A percentile compares a stretch with the other conserved stretches of the same genome.
phyloP scores from a whole-genome alignment of 2,888 invertebrate species.

The Agapetus fuscipes region DNA sequence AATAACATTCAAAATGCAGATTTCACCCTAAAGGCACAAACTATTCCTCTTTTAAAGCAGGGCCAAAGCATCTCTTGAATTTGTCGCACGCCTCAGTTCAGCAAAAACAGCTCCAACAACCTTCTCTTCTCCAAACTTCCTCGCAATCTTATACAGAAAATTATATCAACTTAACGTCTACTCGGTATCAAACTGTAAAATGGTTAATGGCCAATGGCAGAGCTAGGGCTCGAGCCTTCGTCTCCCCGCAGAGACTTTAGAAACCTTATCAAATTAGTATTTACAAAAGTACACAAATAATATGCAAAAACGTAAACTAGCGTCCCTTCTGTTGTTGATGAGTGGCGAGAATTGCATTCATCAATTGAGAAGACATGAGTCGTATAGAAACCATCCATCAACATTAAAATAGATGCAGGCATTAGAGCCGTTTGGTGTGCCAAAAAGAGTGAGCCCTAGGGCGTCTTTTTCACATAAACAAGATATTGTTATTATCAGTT shows the following conservation, averaged over 20 bases:
- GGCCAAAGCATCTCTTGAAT: constrained; percentile 12
- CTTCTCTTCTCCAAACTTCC: not conserved
- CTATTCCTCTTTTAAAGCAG: constrained; percentile 20
- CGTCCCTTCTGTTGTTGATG: constrained; percentile 4
- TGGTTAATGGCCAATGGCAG: constrained; percentile 20
- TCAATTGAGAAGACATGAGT: too few species aligned
- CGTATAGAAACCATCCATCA: too few species aligned
- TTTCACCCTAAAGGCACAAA: constrained; percentile 21
- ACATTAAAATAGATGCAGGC: too few species aligned
- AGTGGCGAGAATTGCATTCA: constrained; percentile 6
- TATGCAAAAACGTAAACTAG: too few species aligned
- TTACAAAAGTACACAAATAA: constrained; percentile 21
- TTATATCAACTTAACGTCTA: constrained; percentile 19
- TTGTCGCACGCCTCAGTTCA: constrained; percentile 18
- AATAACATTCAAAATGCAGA: constrained; percentile 14
- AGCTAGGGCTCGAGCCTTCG: constrained; percentile 8
- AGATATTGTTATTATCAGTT: too few species aligned
- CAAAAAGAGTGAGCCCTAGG: too few species aligned
- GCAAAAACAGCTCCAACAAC: too few species aligned
- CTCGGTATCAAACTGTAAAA: constrained; percentile 21
- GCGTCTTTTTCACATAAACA: too few species aligned
- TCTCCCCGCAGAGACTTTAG: constrained; percentile 13
- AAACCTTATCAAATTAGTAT: constrained; percentile 22
- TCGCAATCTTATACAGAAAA: constrained; percentile 1
- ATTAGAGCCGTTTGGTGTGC: too few species aligned